Base-by-base conservation (phyloP, 2,888 invertebrate species). In the Notocelia uddmanniana region DNA sequence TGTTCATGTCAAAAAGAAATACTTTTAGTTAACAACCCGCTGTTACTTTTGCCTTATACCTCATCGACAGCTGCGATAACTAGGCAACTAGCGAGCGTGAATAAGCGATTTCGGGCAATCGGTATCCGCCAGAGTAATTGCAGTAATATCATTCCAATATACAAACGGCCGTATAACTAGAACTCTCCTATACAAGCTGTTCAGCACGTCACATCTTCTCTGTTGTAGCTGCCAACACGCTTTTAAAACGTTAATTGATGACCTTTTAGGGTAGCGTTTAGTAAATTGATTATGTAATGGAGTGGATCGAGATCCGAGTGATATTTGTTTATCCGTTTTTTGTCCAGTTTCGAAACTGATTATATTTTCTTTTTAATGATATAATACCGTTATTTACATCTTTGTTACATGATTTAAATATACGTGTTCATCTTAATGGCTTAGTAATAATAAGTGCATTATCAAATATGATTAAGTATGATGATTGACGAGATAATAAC, bases 21-120 rank as follows among this genome's bases (percentile, higher is more conserved):
- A 13, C n/a, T n/a, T 34, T 21, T 34, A 19, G 52, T 9, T 18
- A 15, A 13, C 1, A n/a, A 23, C 6, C 21, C 72, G 72, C 74
- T 26, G 19, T 77, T 74, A 23, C 37, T 19, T 37, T 15, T 55
- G n/a, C 19, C 57, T 55, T 72, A 15, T 21, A 23, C 67, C 62
- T 34, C 55, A 52, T 58, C 73, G 76, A 79, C 89, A 89, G 88
- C 88, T 88, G 90, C 81, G 77, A 85, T 85, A 86, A 85, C 84
- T 81, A 83, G 87, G 87, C 92, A 92, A 92, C 93, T 92, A 92
- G 85, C 86, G 88, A 80, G 85, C 83, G 87, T 92, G 92, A 92
- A 86, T 90, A 89, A 87, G 92, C 93, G 87, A 81, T 84, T 89
- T 89, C 78, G 84, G 83, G 78, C 87, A 83, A 85, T 85, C 83